phyloP scores from a whole-genome alignment of 1,140 invertebrate genomes.

The Grapholita molesta region DNA sequence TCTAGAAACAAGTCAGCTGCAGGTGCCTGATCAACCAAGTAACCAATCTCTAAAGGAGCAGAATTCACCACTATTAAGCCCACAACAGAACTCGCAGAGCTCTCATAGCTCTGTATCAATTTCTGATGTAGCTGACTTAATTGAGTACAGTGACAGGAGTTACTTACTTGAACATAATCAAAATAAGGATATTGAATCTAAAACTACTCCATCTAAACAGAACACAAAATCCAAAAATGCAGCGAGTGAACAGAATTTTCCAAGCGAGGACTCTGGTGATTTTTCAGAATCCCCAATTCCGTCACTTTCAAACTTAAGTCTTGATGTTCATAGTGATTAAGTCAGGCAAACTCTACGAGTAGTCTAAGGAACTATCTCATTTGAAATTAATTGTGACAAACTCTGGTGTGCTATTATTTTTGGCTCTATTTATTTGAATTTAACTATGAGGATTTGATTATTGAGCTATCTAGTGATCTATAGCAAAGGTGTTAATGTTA shows the following conservation, averaged over 20 bases:
- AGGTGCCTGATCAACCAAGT: slow-evolving; percentile 31
- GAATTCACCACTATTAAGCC: slow-evolving; percentile 35
- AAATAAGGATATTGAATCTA: slow-evolving; percentile 30
- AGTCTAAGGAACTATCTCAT: not conserved
- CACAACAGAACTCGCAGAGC: slow-evolving; percentile 47
- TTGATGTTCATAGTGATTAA: slow-evolving; percentile 69
- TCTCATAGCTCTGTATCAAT: slow-evolving; percentile 62
- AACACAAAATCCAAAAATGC: slow-evolving; percentile 24
- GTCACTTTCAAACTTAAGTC: slow-evolving; percentile 66
- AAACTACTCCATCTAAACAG: slow-evolving; percentile 24
- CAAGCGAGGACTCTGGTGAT: slow-evolving; percentile 58
- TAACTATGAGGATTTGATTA: too few relatives aligned
- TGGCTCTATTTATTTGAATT: too few relatives aligned
- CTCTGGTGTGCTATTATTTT: too few relatives aligned
- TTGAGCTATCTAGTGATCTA: too few relatives aligned
- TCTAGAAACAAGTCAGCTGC: slow-evolving; percentile 26
- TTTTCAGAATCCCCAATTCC: slow-evolving; percentile 65
- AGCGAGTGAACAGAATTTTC: slow-evolving; percentile 29
- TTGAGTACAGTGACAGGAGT: slow-evolving; percentile 55
- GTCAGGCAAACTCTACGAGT: too few relatives aligned
- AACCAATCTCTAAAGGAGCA: slow-evolving; percentile 29
- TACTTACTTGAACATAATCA: slow-evolving; percentile 28
- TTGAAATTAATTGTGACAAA: too few relatives aligned
- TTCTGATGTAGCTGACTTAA: slow-evolving; percentile 67
- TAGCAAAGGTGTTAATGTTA: not conserved